A percentile compares a stretch with the other conserved stretches of the same genome.
These are phyloP conservation scores for Acleris cristana DNA, from an alignment of 2,888 invertebrate species.

Conservation along the genomic window DNA sequence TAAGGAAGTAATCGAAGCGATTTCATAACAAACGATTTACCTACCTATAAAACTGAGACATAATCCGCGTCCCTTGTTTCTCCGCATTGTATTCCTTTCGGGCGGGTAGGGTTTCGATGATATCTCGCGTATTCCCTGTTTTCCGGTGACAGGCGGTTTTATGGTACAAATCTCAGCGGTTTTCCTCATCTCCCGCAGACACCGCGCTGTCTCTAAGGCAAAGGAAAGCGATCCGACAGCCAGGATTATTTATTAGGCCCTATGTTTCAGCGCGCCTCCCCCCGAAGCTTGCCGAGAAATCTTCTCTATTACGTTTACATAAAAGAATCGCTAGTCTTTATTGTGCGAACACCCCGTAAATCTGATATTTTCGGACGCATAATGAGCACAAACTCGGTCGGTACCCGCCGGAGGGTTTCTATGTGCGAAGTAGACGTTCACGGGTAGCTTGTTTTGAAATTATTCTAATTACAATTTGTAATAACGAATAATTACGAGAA, in stretches of 20 bases:
- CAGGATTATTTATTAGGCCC: slow-evolving; percentile 62
- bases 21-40: not conserved
- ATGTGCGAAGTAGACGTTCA: not conserved
- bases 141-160: slow-evolving; percentile 60
- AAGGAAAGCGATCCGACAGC: slow-evolving; percentile 56
- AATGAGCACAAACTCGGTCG: slow-evolving; percentile 19
- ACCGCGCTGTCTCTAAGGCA: slow-evolving; percentile 45
- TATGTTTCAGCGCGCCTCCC: slow-evolving; percentile 48
- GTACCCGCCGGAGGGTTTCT: slow-evolving; percentile 1
- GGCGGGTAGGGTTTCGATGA: slow-evolving; percentile 40
- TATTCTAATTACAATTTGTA: slow-evolving; percentile 9
- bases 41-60: slow-evolving; percentile 7
- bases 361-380: slow-evolving; percentile 25
- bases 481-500: not conserved
- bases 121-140: slow-evolving; percentile 53
- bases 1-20: not conserved
- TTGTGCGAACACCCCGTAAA: slow-evolving; percentile 15
- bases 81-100: slow-evolving; percentile 19
- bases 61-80: slow-evolving; percentile 27
- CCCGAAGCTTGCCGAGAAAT: slow-evolving; percentile 3
- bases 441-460: slow-evolving; percentile 4
- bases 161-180: slow-evolving; percentile 63
- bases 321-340: slow-evolving; percentile 22
- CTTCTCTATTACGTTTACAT: slow-evolving; percentile 32
- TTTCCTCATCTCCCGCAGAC: slow-evolving; percentile 55